Base-by-base conservation (phyloP, 2,113 vertebrate species). In the Athene cunicularia region DNA sequence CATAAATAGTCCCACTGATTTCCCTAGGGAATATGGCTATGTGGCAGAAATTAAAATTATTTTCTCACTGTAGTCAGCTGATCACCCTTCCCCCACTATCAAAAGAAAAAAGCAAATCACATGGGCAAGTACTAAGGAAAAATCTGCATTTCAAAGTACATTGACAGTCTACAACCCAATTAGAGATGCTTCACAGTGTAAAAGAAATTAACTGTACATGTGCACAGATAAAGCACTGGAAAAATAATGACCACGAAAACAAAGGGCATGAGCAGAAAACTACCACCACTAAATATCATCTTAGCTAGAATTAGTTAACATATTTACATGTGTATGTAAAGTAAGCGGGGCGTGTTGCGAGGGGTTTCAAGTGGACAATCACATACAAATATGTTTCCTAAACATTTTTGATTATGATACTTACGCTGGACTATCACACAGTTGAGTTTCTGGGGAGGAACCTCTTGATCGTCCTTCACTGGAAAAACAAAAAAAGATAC, bases 361-460 rank as follows among this genome's bases (percentile, higher is more conserved):
- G 39, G 32, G 24, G 9, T 9, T 80, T 88, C 66, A 72, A 88
- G 27, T 30, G 5, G 3, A 30, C 14, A 67, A 37, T 47, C 33
- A 41, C 27, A 64, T 32, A 22, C 37, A 67, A 95, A 14, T 37
- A 41, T 16, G 30, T 30, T 64, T 70, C 35, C 39, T 47, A 32
- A 63, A 43, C 8, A 24, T 35, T 58, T 86, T 4, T 70, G 1
- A 43, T 75, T n/a, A 16, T 12, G 37, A 60, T 97, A 99, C 98
- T 99, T 98, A 99, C 98, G 87, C 70, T 72, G 97, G 93, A 83
- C 80, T 97, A 30, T 98, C 98, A 91, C 94, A 93, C 53, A 95
- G 79, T 4, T 96, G 90, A 43, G 97, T 95, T 92, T 98, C 98
- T 81, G 86, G 86, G 14, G 95, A 95, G 45, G 94, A 81, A 64